Percentiles rank a stretch among this genome's conserved stretches.
Conservation (phyloP, 2,113 vertebrate species). For the Amia ocellicauda region DNA sequence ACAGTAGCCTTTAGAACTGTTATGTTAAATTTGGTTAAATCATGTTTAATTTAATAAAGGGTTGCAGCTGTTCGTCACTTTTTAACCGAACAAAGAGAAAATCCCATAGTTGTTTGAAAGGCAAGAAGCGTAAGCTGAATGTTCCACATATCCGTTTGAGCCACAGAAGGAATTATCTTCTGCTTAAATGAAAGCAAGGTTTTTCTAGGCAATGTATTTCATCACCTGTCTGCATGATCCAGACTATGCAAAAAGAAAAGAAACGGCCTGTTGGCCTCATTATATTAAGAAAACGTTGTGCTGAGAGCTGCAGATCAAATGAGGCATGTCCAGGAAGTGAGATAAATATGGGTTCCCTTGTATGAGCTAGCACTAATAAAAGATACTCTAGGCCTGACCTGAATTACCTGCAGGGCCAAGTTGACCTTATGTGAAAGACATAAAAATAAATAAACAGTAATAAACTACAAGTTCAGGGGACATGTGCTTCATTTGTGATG, state of each 20-base stretch:
- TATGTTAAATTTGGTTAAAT: no score
- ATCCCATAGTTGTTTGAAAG: background rate
- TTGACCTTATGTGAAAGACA: background rate
- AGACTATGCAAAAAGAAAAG: background rate
- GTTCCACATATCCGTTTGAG: background rate
- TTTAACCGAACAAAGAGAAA: constrained; percentile 1
- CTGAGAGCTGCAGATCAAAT: background rate
- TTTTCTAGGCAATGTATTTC: background rate
- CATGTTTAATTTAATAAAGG: background rate
- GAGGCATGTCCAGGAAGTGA: background rate
- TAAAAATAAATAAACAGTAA: no score
- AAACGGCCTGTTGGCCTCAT: no score
- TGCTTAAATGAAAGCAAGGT: background rate
- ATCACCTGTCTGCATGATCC: background rate
- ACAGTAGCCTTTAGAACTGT: no score
- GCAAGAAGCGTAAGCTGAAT: background rate
- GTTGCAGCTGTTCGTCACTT: background rate
- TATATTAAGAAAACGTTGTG: background rate
- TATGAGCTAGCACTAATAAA: background rate
- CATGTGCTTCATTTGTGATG: no score
- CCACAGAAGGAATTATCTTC: background rate
- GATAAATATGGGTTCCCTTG: background rate
- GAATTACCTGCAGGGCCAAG: background rate
- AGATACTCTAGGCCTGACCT: background rate
- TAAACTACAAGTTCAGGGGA: no score